Evolutionary conservation across 1,140 invertebrate species (phyloP).

Genomic region (Sarcophaga bullata): DNA sequence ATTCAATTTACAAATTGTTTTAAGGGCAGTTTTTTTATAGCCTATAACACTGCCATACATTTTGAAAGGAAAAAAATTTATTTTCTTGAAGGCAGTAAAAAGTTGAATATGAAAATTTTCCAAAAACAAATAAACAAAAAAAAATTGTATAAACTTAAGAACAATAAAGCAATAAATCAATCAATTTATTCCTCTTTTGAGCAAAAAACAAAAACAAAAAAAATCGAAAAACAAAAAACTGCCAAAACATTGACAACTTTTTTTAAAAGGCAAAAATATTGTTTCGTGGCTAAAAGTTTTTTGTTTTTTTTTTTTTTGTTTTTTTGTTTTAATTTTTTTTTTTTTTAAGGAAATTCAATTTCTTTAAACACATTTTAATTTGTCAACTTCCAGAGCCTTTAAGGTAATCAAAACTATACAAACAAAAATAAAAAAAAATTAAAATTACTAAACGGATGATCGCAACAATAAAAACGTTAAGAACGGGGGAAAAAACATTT

Average conservation of each 20-base stretch:
- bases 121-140: not conserved
- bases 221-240: not conserved
- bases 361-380: slow-evolving; percentile 40
- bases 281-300: not conserved
- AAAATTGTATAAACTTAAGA: slow-evolving; percentile 19
- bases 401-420: slow-evolving; percentile 33
- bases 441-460: slow-evolving; percentile 23
- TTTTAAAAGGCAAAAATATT: not conserved
- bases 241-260: slow-evolving; percentile 30
- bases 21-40: not conserved
- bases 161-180: slow-evolving; percentile 41
- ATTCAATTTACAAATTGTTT: slow-evolving; percentile 5
- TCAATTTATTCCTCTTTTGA: slow-evolving; percentile 7
- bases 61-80: no score
- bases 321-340: slow-evolving; percentile 1
- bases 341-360: slow-evolving; percentile 26
- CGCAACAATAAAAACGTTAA: not conserved
- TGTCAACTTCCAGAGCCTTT: slow-evolving; percentile 35
- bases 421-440: not conserved
- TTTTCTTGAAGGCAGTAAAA: no score
- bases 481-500: not conserved
- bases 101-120: not conserved
- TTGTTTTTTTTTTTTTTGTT: slow-evolving; percentile 3
- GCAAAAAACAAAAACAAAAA: no score
- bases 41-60: not conserved